Conservation (phyloP, 1,140 invertebrate genomes). For the Apis cerana region DNA sequence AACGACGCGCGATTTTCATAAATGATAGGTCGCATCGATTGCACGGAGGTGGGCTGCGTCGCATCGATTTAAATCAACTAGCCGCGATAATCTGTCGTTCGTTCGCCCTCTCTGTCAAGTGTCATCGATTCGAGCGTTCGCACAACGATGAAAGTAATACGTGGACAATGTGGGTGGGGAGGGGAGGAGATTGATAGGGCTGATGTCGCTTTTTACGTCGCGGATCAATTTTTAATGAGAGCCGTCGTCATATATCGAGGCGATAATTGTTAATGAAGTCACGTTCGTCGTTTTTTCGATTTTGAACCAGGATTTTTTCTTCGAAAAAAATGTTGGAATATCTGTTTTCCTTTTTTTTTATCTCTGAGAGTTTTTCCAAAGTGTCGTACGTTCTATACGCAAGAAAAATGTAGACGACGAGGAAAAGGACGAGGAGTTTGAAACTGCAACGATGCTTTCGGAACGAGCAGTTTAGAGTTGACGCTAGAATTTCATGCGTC, state of each 20-base stretch:
- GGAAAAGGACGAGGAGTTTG: too few relatives aligned
- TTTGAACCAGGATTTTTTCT: too few relatives aligned
- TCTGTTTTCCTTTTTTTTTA: too few relatives aligned
- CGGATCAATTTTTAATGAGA: neutral
- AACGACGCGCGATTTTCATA: slow-evolving; percentile 33
- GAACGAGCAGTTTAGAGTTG: too few relatives aligned
- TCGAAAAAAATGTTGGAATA: too few relatives aligned
- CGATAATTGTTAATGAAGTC: neutral
- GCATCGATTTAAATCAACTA: slow-evolving; percentile 18
- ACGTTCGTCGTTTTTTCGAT: neutral
- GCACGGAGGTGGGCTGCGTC: neutral
- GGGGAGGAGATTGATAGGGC: neutral
- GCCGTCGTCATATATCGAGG: too few relatives aligned
- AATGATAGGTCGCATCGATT: slow-evolving; percentile 22
- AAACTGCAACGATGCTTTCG: too few relatives aligned
- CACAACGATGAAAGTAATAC: neutral
- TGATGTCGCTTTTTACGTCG: neutral
- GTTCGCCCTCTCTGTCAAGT: neutral
- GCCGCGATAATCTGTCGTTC: neutral
- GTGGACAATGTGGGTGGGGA: too few relatives aligned
- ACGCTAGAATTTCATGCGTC: too few relatives aligned
- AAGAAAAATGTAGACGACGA: too few relatives aligned
- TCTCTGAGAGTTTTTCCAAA: too few relatives aligned
- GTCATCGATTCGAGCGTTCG: neutral
- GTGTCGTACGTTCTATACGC: too few relatives aligned